These are phyloP conservation scores for Anguilla marmorata DNA, from an alignment of 2,797 vertebrate species.

Conservation along the genomic window DNA sequence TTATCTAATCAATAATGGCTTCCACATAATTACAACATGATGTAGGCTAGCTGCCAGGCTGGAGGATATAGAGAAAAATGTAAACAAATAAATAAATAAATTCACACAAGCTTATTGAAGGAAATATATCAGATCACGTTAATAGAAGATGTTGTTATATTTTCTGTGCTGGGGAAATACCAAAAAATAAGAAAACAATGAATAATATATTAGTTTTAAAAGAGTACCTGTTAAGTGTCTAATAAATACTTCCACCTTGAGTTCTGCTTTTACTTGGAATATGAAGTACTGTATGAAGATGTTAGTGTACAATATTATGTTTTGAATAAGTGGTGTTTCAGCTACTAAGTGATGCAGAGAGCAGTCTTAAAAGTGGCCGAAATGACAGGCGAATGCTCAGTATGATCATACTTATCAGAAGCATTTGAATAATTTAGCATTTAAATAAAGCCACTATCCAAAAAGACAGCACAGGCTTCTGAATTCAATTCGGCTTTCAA, in stretches of 20 bases:
- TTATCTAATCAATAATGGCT: not conserved
- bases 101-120: too few species aligned
- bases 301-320: not conserved
- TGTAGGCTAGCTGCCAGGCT: not conserved
- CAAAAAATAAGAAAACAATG: too few species aligned
- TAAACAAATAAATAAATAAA: too few species aligned
- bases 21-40: not conserved
- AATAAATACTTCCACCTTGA: not conserved
- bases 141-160: not conserved
- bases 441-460: not conserved
- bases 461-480: not conserved
- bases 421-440: not conserved
- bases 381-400: not conserved
- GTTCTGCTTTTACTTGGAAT: not conserved
- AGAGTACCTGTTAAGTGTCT: too few species aligned
- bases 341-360: too few species aligned
- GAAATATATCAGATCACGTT: not conserved
- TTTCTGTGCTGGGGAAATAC: not conserved
- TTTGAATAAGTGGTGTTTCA: not conserved
- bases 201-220: too few species aligned
- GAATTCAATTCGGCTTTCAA: not conserved
- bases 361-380: not conserved
- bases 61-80: not conserved
- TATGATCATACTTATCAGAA: not conserved
- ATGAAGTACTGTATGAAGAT: not conserved